A percentile compares a stretch with the other conserved stretches of the same genome.
These are phyloP conservation scores for Pachyrhynchus sulphureomaculatus DNA, from an alignment of 1,140 invertebrate species.

Conservation along the genomic window DNA sequence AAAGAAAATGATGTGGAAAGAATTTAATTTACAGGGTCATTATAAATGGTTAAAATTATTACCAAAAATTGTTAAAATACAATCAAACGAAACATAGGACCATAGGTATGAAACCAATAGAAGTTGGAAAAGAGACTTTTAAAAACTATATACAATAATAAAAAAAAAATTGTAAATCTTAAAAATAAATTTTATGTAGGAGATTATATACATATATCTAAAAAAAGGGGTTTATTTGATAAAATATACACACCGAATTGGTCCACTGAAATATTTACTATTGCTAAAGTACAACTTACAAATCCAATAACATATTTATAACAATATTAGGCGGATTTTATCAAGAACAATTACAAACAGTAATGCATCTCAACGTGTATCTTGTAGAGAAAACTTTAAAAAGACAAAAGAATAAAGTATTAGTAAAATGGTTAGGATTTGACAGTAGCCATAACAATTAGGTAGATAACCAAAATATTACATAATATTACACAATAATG, in stretches of 20 bases:
- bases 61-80: slow-evolving; percentile 3
- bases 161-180: slow-evolving; percentile 3
- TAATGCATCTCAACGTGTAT: slow-evolving; percentile 40
- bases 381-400: too few relatives aligned
- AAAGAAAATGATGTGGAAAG: too few relatives aligned
- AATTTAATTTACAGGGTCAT: too few relatives aligned
- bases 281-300: slow-evolving; percentile 33
- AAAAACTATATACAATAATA: background rate
- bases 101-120: slow-evolving; percentile 16
- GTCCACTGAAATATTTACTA: slow-evolving; percentile 44
- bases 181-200: slow-evolving; percentile 18
- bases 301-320: slow-evolving; percentile 41
- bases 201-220: slow-evolving; percentile 12
- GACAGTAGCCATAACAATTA: slow-evolving; percentile 33
- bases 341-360: slow-evolving; percentile 38
- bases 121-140: slow-evolving; percentile 14
- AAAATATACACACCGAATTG: slow-evolving; percentile 46
- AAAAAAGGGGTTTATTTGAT: slow-evolving; percentile 37
- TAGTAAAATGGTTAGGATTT: slow-evolving; percentile 45
- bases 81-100: slow-evolving; percentile 31
- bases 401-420: slow-evolving; percentile 15
- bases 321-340: slow-evolving; percentile 36
- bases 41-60: slow-evolving; percentile 13
- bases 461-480: slow-evolving; percentile 25
- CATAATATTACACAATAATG: too few relatives aligned